Conservation (phyloP, 2,113 vertebrate species). For the Fregata magnificens region DNA sequence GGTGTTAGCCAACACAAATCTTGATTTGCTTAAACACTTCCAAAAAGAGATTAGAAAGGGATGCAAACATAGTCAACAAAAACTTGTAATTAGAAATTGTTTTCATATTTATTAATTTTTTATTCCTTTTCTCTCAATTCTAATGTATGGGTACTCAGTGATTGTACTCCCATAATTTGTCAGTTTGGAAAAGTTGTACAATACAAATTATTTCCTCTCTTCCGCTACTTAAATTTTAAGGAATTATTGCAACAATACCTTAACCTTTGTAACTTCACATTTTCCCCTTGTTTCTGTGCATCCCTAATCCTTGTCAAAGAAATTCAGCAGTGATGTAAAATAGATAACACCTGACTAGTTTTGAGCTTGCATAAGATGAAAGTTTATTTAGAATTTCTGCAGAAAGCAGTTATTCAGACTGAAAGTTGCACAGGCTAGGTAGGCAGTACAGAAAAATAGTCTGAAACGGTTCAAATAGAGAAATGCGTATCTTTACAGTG, state of each 20-base stretch:
- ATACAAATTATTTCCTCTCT: background rate
- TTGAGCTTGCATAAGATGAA: background rate
- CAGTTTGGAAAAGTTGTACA: background rate
- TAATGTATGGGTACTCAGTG: background rate
- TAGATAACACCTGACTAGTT: background rate
- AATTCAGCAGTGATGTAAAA: background rate
- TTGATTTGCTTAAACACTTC: background rate
- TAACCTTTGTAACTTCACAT: background rate
- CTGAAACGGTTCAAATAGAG: background rate
- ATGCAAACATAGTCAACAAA: background rate
- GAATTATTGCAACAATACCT: background rate
- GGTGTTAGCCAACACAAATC: background rate
- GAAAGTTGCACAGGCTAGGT: background rate
- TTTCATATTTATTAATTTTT: background rate
- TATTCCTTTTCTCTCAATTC: background rate
- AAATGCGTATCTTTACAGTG: fast-evolving
- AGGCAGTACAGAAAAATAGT: background rate
- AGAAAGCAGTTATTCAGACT: background rate
- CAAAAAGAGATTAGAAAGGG: background rate
- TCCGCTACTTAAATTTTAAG: background rate
- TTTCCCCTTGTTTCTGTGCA: background rate
- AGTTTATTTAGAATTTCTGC: background rate
- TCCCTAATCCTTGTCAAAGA: background rate
- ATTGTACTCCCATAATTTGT: background rate
- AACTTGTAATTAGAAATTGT: background rate